A percentile compares a stretch with the other conserved stretches of the same genome.
These are phyloP conservation scores for Bellardia pandia DNA, from an alignment of 2,888 invertebrate genomes.

Conservation along the genomic window DNA sequence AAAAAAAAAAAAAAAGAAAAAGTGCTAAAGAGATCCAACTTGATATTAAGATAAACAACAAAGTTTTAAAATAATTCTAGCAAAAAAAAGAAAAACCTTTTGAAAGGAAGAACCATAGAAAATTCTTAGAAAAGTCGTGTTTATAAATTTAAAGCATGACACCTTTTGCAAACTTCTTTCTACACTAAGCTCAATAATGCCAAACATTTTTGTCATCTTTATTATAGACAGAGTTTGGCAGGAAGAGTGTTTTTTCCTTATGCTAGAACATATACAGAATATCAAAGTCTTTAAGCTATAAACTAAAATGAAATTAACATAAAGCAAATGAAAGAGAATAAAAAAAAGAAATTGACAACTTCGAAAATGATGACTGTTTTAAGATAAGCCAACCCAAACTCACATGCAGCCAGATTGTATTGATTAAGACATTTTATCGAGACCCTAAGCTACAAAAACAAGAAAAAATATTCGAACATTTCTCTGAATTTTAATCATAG, in stretches of 20 bases:
- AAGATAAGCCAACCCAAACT: conserved; percentile 31
- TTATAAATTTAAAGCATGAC: conserved; percentile 66
- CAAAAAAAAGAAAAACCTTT: conserved; percentile 34
- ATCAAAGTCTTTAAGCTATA: conserved; percentile 53
- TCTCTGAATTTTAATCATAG: conserved; percentile 46
- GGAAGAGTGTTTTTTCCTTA: conserved; percentile 16
- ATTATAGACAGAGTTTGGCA: conserved; percentile 38
- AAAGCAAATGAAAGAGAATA: conserved; percentile 7
- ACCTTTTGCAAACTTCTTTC: conserved; percentile 54
- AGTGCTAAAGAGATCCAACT: background rate
- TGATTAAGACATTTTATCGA: conserved; percentile 69
- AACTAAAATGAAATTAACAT: conserved; percentile 63
- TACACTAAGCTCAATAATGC: conserved; percentile 11
- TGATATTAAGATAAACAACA: conserved; percentile 7
- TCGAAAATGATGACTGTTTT: conserved; percentile 46
- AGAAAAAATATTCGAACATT: conserved; percentile 51
- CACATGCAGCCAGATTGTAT: background rate
- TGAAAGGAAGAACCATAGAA: conserved; percentile 44
- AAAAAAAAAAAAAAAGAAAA: conserved; percentile 17
- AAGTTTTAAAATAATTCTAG: conserved; percentile 1
- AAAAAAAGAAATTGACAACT: conserved; percentile 43
- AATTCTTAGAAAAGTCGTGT: conserved; percentile 71
- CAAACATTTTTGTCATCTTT: conserved; percentile 71
- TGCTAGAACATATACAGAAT: conserved; percentile 39
- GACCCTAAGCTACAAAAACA: conserved; percentile 29